Conservation (phyloP, 2,888 invertebrate species). For the Torymus aiolomorphi region DNA sequence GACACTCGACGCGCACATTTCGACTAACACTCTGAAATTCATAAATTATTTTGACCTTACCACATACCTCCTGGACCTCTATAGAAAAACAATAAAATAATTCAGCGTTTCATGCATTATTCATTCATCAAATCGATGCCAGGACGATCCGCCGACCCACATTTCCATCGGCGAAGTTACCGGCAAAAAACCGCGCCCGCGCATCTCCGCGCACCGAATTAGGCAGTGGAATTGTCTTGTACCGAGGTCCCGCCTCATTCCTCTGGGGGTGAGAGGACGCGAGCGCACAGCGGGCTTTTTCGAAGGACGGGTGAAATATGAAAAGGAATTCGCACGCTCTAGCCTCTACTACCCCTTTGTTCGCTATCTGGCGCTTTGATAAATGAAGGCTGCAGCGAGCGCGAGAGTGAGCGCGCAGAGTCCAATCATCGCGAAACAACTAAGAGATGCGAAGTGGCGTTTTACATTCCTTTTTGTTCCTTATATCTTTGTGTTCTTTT, state of each 20-base stretch:
- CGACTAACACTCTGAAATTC: no score
- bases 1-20: no score
- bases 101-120: no score
- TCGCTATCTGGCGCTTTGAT: constrained; percentile 48
- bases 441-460: constrained; percentile 42
- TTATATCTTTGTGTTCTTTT: neutral
- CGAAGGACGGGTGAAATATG: constrained; percentile 51
- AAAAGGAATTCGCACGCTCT: constrained; percentile 33
- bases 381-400: constrained; percentile 56
- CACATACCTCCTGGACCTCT: no score
- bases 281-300: no score
- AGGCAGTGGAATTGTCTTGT: constrained; percentile 24
- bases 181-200: neutral
- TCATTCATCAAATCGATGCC: no score
- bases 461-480: constrained; percentile 2
- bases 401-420: no score
- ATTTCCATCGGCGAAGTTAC: no score
- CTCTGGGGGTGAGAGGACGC: neutral
- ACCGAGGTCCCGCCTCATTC: constrained; percentile 6
- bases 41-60: no score
- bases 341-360: constrained; percentile 48
- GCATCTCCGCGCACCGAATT: constrained; percentile 15
- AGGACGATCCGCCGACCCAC: no score
- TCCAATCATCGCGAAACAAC: constrained; percentile 55
- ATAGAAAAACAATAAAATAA: no score